Percentiles rank a stretch among this genome's conserved stretches.
phyloP scores from a whole-genome alignment of 2,797 vertebrate genomes.

The Graptemys geographica region DNA sequence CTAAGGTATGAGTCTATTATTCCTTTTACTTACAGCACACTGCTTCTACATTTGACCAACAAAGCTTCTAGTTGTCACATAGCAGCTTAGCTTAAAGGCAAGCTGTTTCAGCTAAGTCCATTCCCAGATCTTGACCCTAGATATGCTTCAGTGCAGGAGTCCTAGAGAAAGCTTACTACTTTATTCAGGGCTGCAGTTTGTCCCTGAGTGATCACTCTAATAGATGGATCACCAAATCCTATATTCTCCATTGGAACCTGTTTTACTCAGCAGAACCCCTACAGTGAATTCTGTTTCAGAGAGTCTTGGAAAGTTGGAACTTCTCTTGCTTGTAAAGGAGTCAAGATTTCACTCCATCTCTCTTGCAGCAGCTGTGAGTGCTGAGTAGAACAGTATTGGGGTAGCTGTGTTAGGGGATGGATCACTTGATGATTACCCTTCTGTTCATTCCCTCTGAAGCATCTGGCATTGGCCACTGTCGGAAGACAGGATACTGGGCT shows the following conservation, averaged over 20 bases:
- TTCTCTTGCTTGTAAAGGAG: background rate
- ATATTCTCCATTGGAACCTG: background rate
- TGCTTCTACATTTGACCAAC: background rate
- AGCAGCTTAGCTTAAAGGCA: no score
- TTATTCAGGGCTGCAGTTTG: background rate
- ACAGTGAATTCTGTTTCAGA: background rate
- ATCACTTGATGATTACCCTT: no score
- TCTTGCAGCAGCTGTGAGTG: background rate
- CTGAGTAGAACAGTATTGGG: background rate
- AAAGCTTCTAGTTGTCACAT: background rate
- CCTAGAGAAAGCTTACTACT: background rate
- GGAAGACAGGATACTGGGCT: no score
- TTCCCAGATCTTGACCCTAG: no score
- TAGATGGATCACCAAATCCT: background rate
- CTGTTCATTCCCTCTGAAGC: no score
- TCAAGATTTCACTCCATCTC: background rate
- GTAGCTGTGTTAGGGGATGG: no score
- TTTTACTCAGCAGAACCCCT: background rate
- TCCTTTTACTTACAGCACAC: background rate
- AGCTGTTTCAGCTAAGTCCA: no score
- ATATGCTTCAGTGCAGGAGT: background rate
- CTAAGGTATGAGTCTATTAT: background rate
- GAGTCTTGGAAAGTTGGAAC: no score
- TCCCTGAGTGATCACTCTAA: background rate
- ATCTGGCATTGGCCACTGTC: no score